Base-by-base conservation (phyloP, 2,113 vertebrate species). In the Rattus rattus region DNA sequence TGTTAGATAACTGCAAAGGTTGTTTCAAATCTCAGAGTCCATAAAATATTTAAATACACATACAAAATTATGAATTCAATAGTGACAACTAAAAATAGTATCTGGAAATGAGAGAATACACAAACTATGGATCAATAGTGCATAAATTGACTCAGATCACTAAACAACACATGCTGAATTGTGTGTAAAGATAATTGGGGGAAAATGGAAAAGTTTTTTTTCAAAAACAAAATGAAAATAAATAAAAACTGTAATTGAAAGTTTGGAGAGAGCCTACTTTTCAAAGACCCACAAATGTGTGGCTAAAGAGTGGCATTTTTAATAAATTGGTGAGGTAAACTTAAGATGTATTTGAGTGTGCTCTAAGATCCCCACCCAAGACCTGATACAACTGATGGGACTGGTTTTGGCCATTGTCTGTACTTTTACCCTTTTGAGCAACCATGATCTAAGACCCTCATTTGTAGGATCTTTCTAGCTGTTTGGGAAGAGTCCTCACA, bases 1-100 rank as follows among this genome's bases (percentile, higher is more conserved):
- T 22, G 36, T 54, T 73, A 65, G 3, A 88, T 47, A 4, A 52
- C 7, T 91, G 3, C 22, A 90, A 69, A 61, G 9, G 12, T 70
- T 54, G 19, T 80, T 26, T 95, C n/a, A 79, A 61, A 30, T 67
- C 49, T 49, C 47, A 30, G 22, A 79, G 49, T 80, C 26, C 16
- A 49, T 84, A 89, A 67, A 80, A 76, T 85, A 16, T 94, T 89
- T 85, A 81, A 88, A 79, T 61, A 67, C 26, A 63, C 28, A 49
- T 49, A 54, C 1, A 67, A 80, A 28, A 81, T 70, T 43, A 61
- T 61, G 70, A 49, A n/a, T 76, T 49, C 75, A 13, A 47, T 56
- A 59, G 36, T 4, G 30, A 72, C 72, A 88, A n/a, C 88, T 39
- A 85, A 91, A 26, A 65, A 20, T 11, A 59, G 10, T 28, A 52